These are phyloP conservation scores for Meteorus colon DNA, from an alignment of 2,888 invertebrate species.

Conservation along the genomic window DNA sequence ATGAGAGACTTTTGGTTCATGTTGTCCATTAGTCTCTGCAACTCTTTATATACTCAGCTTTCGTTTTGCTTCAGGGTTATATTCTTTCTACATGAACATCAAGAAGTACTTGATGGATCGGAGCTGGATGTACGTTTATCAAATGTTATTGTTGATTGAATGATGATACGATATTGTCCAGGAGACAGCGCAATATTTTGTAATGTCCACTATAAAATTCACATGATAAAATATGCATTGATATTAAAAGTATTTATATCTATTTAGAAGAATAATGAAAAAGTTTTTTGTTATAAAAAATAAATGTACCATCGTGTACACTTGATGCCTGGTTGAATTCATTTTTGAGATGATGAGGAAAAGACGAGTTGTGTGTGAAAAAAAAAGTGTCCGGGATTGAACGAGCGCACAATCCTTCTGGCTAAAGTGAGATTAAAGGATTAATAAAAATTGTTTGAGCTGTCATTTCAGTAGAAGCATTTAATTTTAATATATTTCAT, in stretches of 20 bases:
- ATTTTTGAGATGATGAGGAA: slow-evolving; percentile 15
- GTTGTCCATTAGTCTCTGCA: slow-evolving; percentile 47
- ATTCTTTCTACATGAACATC: slow-evolving; percentile 18
- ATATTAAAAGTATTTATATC: too few relatives aligned
- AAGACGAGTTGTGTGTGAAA: too few relatives aligned
- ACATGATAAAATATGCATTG: too few relatives aligned
- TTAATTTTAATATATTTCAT: slow-evolving; percentile 5
- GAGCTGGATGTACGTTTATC: background rate
- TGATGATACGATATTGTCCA: background rate
- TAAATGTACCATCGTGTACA: too few relatives aligned
- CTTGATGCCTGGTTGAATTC: background rate
- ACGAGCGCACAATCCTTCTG: background rate
- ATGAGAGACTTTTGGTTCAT: slow-evolving; percentile 17
- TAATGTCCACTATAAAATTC: too few relatives aligned
- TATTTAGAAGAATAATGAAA: too few relatives aligned
- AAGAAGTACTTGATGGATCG: background rate
- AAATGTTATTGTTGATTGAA: slow-evolving; percentile 6
- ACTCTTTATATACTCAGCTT: slow-evolving; percentile 6
- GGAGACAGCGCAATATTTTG: background rate
- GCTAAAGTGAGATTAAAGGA: background rate
- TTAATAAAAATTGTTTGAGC: slow-evolving; percentile 2
- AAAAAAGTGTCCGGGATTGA: background rate
- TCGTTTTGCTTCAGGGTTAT: slow-evolving; percentile 48
- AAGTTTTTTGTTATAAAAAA: too few relatives aligned
- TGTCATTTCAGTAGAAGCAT: background rate